These are phyloP conservation scores for Craterocephalus amniculus DNA, from an alignment of 2,797 vertebrate genomes.

Conservation along the genomic window DNA sequence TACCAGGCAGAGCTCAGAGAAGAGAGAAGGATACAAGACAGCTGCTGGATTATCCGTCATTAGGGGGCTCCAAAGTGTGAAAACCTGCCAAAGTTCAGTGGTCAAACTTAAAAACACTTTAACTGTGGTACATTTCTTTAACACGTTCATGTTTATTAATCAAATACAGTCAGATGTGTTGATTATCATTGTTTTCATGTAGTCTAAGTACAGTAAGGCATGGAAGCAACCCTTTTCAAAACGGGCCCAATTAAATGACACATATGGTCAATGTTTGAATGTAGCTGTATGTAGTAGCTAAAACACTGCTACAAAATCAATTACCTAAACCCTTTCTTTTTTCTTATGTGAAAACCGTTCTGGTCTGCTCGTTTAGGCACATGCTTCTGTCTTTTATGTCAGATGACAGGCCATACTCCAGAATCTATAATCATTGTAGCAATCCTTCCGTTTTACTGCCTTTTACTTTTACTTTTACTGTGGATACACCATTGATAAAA, in stretches of 20 bases:
- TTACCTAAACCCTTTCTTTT: conserved; percentile 23
- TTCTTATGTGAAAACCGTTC: conserved; percentile 41
- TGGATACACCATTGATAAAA: conserved; percentile 43
- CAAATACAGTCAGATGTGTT: not conserved
- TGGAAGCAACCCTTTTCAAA: not conserved
- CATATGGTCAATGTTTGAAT: not conserved
- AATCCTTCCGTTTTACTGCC: conserved; percentile 58
- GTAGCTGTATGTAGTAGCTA: not conserved
- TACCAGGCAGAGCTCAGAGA: too few species aligned
- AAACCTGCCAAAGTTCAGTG: too few species aligned
- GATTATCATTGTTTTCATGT: not conserved
- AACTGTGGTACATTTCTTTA: not conserved
- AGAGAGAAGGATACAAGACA: too few species aligned
- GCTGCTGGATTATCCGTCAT: too few species aligned
- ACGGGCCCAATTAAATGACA: not conserved
- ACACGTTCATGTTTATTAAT: not conserved
- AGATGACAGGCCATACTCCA: conserved; percentile 61
- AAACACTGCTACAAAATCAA: conserved; percentile 15
- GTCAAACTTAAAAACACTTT: not conserved
- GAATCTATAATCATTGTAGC: conserved; percentile 73
- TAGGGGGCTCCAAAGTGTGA: too few species aligned
- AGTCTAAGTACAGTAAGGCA: not conserved
- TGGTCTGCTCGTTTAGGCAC: conserved; percentile 51
- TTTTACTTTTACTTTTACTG: too few species aligned
- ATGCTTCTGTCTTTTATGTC: conserved; percentile 63